Conservation (phyloP, 2,888 invertebrate species). For the Helobdella robusta region DNA sequence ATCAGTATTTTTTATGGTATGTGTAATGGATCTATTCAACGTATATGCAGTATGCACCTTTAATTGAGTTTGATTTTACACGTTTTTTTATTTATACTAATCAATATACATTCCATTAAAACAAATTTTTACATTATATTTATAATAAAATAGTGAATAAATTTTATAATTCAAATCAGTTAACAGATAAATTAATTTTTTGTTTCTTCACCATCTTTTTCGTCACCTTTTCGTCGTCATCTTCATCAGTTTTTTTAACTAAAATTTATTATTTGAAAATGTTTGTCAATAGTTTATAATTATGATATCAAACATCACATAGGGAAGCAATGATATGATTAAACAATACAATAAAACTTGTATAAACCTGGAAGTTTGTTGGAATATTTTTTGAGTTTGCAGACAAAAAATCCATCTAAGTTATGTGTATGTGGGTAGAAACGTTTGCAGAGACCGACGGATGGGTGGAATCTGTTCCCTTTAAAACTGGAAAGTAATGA, state of each 20-base stretch:
- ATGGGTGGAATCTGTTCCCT: conserved; percentile 69
- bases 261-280: not conserved
- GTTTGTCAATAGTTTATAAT: not conserved
- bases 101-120: no score
- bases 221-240: not conserved
- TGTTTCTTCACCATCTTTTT: not conserved
- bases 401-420: conserved; percentile 98
- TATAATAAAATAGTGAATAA: no score
- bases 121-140: no score
- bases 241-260: conserved; percentile 6
- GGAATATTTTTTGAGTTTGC: conserved; percentile 83
- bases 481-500: conserved; percentile 50
- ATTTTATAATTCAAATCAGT: no score
- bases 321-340: not conserved
- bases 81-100: no score
- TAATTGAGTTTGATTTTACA: no score
- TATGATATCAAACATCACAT: not conserved
- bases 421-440: conserved; percentile 98
- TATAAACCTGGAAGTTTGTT: conserved; percentile 40
- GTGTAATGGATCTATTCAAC: no score
- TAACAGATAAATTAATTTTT: no score
- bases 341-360: not conserved
- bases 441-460: conserved; percentile 72
- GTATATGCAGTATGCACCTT: no score
- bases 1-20: no score